These are phyloP conservation scores for Chlorops oryzae DNA, from an alignment of 1,140 invertebrate genomes.

Conservation along the genomic window DNA sequence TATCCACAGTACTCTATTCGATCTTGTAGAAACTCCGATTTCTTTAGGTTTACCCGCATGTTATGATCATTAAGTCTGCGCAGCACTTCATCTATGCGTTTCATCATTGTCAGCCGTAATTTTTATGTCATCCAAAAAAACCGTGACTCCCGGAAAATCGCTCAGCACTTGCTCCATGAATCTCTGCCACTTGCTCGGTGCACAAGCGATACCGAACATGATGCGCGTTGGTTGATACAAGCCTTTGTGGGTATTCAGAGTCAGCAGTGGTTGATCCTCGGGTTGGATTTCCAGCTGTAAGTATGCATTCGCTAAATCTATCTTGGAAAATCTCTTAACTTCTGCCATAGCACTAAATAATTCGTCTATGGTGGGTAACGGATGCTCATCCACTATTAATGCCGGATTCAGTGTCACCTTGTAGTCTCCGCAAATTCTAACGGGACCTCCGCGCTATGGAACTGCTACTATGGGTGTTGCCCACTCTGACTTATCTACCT, in stretches of 20 bases:
- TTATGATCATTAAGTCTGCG: slow-evolving; percentile 14
- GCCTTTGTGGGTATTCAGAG: slow-evolving; percentile 21
- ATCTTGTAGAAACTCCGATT: slow-evolving; percentile 19
- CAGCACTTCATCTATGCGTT: slow-evolving; percentile 13
- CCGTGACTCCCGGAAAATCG: slow-evolving; percentile 18
- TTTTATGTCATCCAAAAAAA: slow-evolving; percentile 41
- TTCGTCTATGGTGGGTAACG: background rate
- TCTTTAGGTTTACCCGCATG: slow-evolving; percentile 21
- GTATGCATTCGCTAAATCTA: slow-evolving; percentile 24
- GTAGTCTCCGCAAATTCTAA: slow-evolving; percentile 49
- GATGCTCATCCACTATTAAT: slow-evolving; percentile 20
- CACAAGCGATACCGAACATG: slow-evolving; percentile 22
- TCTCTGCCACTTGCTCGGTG: slow-evolving; percentile 30
- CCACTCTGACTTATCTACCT: slow-evolving; percentile 28
- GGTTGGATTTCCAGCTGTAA: slow-evolving; percentile 21
- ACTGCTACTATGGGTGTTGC: slow-evolving; percentile 46
- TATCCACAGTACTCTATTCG: slow-evolving; percentile 32
- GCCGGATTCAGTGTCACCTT: slow-evolving; percentile 37
- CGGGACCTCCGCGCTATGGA: slow-evolving; percentile 44
- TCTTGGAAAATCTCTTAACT: slow-evolving; percentile 17
- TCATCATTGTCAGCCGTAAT: slow-evolving; percentile 12
- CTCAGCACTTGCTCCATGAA: slow-evolving; percentile 25
- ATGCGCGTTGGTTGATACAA: slow-evolving; percentile 20
- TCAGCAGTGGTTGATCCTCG: slow-evolving; percentile 16
- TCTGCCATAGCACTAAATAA: slow-evolving; percentile 1